A percentile compares a stretch with the other conserved stretches of the same genome.
Conservation (phyloP, 2,888 invertebrate genomes). For the Phytoseiulus persimilis region DNA sequence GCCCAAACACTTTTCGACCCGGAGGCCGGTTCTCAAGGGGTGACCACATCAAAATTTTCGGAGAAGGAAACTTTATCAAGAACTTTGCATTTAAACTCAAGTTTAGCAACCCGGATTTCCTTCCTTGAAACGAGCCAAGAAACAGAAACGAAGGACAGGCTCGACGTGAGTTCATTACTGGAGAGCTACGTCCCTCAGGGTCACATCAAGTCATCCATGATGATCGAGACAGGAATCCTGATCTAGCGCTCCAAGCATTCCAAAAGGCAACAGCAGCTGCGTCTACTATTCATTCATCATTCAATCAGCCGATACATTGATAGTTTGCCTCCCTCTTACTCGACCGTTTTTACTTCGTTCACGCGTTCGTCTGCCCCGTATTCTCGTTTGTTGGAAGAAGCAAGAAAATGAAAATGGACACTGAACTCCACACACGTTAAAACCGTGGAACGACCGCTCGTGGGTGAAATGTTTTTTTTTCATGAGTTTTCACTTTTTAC, state of each 20-base stretch:
- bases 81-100: too few species aligned
- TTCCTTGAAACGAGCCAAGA: background rate
- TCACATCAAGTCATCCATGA: background rate
- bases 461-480: conserved; percentile 18
- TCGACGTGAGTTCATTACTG: background rate
- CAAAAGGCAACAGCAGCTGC: background rate
- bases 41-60: too few species aligned
- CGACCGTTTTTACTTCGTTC: background rate
- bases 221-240: background rate
- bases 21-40: too few species aligned
- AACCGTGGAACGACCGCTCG: background rate
- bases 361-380: background rate
- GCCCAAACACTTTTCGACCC: too few species aligned
- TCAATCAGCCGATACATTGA: background rate
- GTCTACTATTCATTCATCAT: background rate
- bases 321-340: background rate
- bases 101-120: background rate
- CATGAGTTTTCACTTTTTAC: conserved; percentile 38
- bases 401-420: background rate
- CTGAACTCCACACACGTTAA: background rate
- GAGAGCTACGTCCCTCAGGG: background rate
- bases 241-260: background rate
- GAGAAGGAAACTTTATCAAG: too few species aligned
- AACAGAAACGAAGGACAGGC: background rate
- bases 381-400: background rate